phyloP scores from a whole-genome alignment of 1,140 invertebrate species.

The Leptopilina clavipes region DNA sequence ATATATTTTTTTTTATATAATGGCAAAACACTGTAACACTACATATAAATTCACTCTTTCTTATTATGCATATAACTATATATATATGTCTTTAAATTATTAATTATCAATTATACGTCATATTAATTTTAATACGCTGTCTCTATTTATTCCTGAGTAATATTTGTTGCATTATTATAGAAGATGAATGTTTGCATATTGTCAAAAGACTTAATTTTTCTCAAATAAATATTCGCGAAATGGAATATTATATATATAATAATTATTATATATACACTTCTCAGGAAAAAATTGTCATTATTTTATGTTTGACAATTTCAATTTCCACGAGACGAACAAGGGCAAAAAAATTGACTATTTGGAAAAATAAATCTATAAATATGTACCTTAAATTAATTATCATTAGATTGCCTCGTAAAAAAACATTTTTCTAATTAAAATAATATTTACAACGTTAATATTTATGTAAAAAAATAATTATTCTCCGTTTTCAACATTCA shows the following conservation, averaged over 20 bases:
- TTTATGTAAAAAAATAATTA: constrained; percentile 23
- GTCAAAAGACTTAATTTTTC: neutral
- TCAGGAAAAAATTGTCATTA: constrained; percentile 8
- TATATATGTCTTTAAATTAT: neutral
- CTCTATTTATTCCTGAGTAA: constrained; percentile 28
- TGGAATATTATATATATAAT: neutral
- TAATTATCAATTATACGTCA: constrained; percentile 20
- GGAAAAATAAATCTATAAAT: neutral
- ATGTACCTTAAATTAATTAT: neutral
- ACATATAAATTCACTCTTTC: constrained; percentile 9
- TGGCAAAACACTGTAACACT: constrained; percentile 20
- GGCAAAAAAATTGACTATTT: neutral
- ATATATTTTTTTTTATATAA: neutral
- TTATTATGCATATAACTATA: constrained; percentile 10
- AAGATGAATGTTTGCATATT: neutral
- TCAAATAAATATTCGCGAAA: constrained; percentile 18
- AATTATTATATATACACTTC: neutral
- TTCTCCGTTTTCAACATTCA: neutral
- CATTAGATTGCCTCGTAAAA: neutral
- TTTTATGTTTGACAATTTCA: neutral
- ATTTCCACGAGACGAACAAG: neutral
- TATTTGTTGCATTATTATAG: constrained; percentile 4
- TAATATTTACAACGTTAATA: constrained; percentile 2
- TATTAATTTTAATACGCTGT: constrained; percentile 31
- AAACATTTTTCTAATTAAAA: neutral